These are phyloP conservation scores for Cygnus olor DNA, from an alignment of 2,797 vertebrate genomes.

Conservation along the genomic window DNA sequence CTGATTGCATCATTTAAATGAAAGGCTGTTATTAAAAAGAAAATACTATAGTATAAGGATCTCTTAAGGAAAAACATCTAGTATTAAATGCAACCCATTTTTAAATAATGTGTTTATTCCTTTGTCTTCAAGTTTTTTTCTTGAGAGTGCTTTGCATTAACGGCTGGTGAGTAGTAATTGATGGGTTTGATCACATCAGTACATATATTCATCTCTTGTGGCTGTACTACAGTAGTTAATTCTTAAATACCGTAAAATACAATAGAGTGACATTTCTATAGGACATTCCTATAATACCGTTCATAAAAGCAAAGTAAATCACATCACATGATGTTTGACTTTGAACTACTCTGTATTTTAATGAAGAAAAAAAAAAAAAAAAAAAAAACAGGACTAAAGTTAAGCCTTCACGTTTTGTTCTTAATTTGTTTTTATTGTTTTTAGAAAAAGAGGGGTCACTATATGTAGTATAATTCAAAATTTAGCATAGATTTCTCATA, in stretches of 20 bases:
- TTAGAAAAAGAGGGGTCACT: constrained; percentile 32
- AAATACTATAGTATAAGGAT: constrained; percentile 72
- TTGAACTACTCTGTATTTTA: constrained; percentile 62
- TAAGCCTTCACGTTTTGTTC: constrained; percentile 54
- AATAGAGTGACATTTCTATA: constrained; percentile 72
- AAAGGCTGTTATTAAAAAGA: constrained; percentile 74
- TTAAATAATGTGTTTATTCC: constrained; percentile 69
- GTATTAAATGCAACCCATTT: constrained; percentile 61
- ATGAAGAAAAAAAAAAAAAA: neutral
- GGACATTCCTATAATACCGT: constrained; percentile 73
- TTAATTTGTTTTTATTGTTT: constrained; percentile 30
- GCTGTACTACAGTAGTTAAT: constrained; percentile 63
- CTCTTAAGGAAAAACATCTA: constrained; percentile 43
- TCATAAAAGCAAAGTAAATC: constrained; percentile 74
- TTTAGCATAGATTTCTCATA: constrained; percentile 64
- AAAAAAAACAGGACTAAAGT: constrained; percentile 46
- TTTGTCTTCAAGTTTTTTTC: constrained; percentile 63
- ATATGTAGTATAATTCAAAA: constrained; percentile 53
- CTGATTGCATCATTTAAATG: constrained; percentile 81
- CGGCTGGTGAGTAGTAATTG: constrained; percentile 65
- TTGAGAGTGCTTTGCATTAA: constrained; percentile 55
- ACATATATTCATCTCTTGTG: constrained; percentile 62
- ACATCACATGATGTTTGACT: constrained; percentile 67
- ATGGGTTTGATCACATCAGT: constrained; percentile 57
- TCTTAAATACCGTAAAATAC: constrained; percentile 70